phyloP scores from a whole-genome alignment of 2,113 vertebrate species.

The Plecturocebus donacophilus region DNA sequence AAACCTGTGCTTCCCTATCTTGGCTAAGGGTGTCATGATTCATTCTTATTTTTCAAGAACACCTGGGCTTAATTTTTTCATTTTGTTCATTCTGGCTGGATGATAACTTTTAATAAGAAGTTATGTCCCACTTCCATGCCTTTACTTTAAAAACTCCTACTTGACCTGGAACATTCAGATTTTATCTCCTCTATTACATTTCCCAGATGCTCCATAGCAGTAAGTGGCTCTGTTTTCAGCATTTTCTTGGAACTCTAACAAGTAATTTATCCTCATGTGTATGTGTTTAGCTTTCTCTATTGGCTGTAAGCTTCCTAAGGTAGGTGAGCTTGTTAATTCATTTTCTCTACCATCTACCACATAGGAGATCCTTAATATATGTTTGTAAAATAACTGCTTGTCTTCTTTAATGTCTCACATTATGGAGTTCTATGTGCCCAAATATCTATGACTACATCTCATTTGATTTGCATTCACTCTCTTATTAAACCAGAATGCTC shows the following conservation, averaged over 20 bases:
- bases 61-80: neutral
- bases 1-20: neutral
- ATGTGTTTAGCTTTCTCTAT: neutral
- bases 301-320: neutral
- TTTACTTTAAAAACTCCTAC: neutral
- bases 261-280: neutral
- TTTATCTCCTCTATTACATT: neutral
- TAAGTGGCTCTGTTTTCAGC: neutral
- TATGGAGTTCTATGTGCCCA: neutral
- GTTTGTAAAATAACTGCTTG: neutral
- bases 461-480: neutral
- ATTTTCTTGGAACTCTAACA: neutral
- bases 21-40: neutral
- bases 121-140: neutral
- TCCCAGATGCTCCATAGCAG: neutral
- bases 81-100: neutral
- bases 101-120: too few relatives aligned
- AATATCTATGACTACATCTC: neutral
- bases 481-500: neutral
- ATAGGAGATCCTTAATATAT: neutral
- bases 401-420: neutral
- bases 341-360: neutral
- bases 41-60: neutral
- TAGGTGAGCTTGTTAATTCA: neutral
- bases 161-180: neutral